phyloP scores from a whole-genome alignment of 2,888 invertebrate species.

The Fragum sueziense region DNA sequence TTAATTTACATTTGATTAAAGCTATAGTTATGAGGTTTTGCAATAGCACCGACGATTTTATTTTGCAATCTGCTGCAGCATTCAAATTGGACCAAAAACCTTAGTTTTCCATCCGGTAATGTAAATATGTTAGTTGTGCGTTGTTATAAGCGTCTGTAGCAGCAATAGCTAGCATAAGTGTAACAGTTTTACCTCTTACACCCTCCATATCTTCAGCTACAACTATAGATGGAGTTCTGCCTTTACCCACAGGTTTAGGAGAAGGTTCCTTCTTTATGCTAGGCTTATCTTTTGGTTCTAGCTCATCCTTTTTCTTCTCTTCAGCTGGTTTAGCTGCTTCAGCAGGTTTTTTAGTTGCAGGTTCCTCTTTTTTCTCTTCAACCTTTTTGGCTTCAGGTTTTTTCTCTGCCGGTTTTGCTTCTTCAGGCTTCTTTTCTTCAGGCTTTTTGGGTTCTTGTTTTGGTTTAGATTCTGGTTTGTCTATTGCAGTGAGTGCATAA shows the following conservation, averaged over 20 bases:
- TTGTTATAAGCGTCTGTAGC: no score
- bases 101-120: no score
- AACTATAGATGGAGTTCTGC: conserved; percentile 64
- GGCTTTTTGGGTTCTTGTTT: conserved; percentile 16
- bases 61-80: no score
- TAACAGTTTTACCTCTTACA: conserved; percentile 3
- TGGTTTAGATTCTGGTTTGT: background rate
- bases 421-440: conserved; percentile 9
- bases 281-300: conserved; percentile 22
- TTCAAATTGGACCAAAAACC: no score
- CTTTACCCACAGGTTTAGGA: conserved; percentile 10
- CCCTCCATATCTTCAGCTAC: conserved; percentile 57
- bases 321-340: conserved; percentile 31
- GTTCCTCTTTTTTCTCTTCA: conserved; percentile 44
- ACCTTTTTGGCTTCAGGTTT: conserved; percentile 27
- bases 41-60: no score
- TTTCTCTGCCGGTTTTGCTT: conserved; percentile 25
- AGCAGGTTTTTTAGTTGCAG: conserved; percentile 30
- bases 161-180: no score
- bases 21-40: no score
- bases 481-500: conserved; percentile 2
- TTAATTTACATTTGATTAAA: no score
- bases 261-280: conserved; percentile 20
- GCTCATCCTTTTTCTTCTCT: conserved; percentile 39
- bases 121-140: no score